Evolutionary conservation across 2,797 vertebrate genomes (phyloP).

Genomic region (Urophycis tenuis): DNA sequence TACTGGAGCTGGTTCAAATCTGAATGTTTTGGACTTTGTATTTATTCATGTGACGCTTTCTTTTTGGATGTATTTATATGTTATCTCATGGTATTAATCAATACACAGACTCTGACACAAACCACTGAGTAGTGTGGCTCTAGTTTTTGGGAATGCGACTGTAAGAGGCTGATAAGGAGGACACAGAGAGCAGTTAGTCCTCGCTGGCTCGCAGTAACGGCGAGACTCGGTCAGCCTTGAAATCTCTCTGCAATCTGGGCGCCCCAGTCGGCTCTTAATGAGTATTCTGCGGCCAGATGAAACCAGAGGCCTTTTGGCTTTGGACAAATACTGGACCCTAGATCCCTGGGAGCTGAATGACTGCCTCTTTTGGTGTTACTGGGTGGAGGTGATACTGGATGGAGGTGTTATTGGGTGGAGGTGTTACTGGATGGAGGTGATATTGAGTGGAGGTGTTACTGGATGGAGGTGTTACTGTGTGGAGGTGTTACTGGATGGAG

Average conservation of each 20-base stretch:
- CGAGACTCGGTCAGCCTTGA: conserved; percentile 20
- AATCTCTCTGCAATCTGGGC: not conserved
- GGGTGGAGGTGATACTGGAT: too few species aligned
- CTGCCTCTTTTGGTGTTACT: not conserved
- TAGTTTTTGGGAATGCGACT: conserved; percentile 23
- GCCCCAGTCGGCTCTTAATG: conserved; percentile 16
- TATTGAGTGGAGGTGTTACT: too few species aligned
- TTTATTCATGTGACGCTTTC: not conserved
- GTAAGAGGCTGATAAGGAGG: conserved; percentile 27
- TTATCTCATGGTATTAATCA: not conserved
- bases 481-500: not conserved
- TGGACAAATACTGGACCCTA: not conserved
- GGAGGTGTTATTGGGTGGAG: not conserved
- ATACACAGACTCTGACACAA: conserved; percentile 13
- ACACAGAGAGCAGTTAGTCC: conserved; percentile 36
- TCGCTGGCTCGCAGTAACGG: conserved; percentile 30
- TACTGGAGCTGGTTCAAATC: not conserved
- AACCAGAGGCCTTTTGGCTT: conserved; percentile 9
- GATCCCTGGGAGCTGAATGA: not conserved
- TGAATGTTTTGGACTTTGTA: not conserved
- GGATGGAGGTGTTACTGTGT: not conserved
- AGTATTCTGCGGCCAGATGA: not conserved
- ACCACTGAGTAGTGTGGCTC: conserved; percentile 1
- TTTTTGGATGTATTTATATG: not conserved
- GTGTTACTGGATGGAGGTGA: not conserved